Evolutionary conservation across 2,797 vertebrate genomes (phyloP).

Genomic region (Centropyge bicolor): DNA sequence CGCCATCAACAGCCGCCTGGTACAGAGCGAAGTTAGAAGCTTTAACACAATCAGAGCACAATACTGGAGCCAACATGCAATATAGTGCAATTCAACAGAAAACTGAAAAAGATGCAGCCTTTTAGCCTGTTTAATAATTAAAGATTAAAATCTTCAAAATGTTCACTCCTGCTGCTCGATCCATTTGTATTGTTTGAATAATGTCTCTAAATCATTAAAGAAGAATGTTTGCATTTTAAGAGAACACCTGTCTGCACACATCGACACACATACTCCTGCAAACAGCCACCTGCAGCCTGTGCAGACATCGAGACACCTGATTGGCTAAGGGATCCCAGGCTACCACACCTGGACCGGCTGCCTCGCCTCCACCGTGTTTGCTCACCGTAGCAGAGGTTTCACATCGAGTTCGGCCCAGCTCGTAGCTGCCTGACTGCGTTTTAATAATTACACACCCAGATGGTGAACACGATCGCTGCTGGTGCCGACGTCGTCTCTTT

Average conservation of each 20-base stretch:
- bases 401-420: not conserved
- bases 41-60: not conserved
- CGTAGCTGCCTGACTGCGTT: conserved; percentile 45
- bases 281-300: not conserved
- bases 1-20: not conserved
- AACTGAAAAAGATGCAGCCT: too few relatives aligned
- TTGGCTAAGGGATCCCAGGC: conserved; percentile 33
- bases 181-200: not conserved
- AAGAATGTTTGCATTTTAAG: not conserved
- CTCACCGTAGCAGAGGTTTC: conserved; percentile 29
- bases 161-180: too few relatives aligned
- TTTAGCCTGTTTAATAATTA: too few relatives aligned
- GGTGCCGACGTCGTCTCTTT: conserved; percentile 8
- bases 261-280: not conserved
- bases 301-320: conserved; percentile 20
- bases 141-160: not conserved
- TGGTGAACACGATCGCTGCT: conserved; percentile 39
- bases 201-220: not conserved
- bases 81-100: not conserved
- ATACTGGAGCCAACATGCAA: not conserved
- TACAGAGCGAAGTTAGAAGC: not conserved
- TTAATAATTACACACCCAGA: conserved; percentile 67
- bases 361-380: conserved; percentile 36
- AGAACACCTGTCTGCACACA: not conserved
- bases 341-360: conserved; percentile 45